Evolutionary conservation across 2,888 invertebrate genomes (phyloP), one percentile per base, ranked within the genome.

Genomic region (Cactoblastis cactorum): DNA sequence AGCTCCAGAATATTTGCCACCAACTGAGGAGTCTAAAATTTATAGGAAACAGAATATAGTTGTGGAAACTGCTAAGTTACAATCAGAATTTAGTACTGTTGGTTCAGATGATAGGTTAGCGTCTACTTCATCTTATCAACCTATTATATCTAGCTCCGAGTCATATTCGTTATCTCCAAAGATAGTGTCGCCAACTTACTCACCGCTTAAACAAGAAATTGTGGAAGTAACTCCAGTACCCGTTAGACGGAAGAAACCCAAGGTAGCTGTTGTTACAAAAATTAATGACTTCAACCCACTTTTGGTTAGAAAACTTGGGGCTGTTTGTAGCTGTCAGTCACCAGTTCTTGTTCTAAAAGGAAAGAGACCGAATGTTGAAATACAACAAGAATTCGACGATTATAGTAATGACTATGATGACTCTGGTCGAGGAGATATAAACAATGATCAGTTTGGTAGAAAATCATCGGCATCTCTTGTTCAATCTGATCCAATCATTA

Each of bases 241-340:
- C 14, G 53, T 70, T 45, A 72, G 81, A 50, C 80, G 77, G 68
- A 75, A 71, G 0, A 90, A 88, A 57, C 90, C 91, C 18, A 90
- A 89, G 62, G 89, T 90, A 33, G 91, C 90, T 35, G 91, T 93
- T 6, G 92, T 94, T 1, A 92, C 94, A 0, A 93, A 94, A 72
- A 90, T 93, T 55, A 94, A 94, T 61, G 94, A 94, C 60, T 92
- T 93, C 59, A 94, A 94, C 73, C 94, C 94, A 0, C 77, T 94
- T 6, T 83, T 94, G 14, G 90, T 94, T 0, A 91, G 93, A 35
- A 95, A 95, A 80, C 79, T 95, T 9, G 93, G 94, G 2, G 94
- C 94, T 2, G 94, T 94, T 49, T 95, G 94, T 60, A 94, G 94
- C 50, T 95, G 94, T 66, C 90, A 91, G 57, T 92, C 92, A 0